Percentiles rank a stretch among this genome's conserved stretches.
Evolutionary conservation across 2,888 invertebrate genomes (phyloP).

Genomic region (Leucophora obtusa): DNA sequence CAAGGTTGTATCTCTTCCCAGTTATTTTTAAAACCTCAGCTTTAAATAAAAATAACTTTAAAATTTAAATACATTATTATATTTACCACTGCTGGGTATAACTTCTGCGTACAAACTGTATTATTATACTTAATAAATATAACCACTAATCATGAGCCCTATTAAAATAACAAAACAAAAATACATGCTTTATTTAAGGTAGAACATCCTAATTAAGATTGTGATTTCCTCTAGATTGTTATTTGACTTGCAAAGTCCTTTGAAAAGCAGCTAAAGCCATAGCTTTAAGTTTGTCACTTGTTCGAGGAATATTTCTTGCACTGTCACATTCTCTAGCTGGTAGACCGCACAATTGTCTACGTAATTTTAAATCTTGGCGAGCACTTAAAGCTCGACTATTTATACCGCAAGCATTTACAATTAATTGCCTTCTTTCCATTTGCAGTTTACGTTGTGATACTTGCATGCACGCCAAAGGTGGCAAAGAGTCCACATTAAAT

Average conservation of each 20-base stretch:
- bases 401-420: slow-evolving; percentile 87
- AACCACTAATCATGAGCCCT: slow-evolving; percentile 20
- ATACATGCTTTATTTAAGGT: slow-evolving; percentile 16
- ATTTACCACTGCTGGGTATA: slow-evolving; percentile 35
- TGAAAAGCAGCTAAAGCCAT: slow-evolving; percentile 76
- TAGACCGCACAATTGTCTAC: slow-evolving; percentile 84
- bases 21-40: no score
- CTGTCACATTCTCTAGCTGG: slow-evolving; percentile 82
- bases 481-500: slow-evolving; percentile 76
- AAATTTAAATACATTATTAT: not conserved
- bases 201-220: slow-evolving; percentile 7
- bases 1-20: no score
- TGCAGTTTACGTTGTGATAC: slow-evolving; percentile 82
- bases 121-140: slow-evolving; percentile 9
- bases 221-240: slow-evolving; percentile 11
- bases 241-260: slow-evolving; percentile 74
- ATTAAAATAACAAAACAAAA: slow-evolving; percentile 17
- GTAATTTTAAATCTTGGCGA: slow-evolving; percentile 86
- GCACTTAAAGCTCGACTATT: slow-evolving; percentile 89
- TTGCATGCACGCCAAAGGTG: slow-evolving; percentile 80
- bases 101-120: not conserved
- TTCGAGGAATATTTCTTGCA: slow-evolving; percentile 70
- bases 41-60: not conserved
- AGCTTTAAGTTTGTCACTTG: slow-evolving; percentile 73
- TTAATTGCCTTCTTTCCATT: slow-evolving; percentile 82